Evolutionary conservation across 2,888 invertebrate species (phyloP), one percentile per base, ranked within the genome.

Genomic region (Plagodis dolabraria): DNA sequence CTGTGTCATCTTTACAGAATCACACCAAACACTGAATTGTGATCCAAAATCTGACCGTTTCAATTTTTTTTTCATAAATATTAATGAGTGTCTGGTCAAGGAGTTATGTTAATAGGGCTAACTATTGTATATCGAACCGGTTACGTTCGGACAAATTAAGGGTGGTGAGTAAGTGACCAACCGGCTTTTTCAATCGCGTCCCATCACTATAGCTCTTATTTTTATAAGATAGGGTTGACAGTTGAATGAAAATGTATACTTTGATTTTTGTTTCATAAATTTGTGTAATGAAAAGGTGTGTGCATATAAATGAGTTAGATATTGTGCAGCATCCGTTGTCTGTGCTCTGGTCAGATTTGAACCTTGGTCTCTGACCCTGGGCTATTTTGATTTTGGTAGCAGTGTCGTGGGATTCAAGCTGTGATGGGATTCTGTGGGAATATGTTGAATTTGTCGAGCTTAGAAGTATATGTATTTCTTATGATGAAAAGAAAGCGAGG

Each of bases 81-180:
- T 90, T 90, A 85, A 91, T 91, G 83, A 87, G 83, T 83, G 79
- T 82, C 86, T 81, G 87, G 89, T 89, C 90, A 92, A 92, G 92
- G 91, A 92, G 90, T 89, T 91, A 91, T 92, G 92, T 79, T 90
- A 92, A 91, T 90, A 83, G 75, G 75, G 79, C 75, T 78, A 71
- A 76, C 79, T 79, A 89, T 91, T 92, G 89, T 90, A 63, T 74
- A 73, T 60, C 57, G 75, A 85, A 86, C 92, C 83, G 86, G 92
- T 91, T 89, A 71, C 76, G 74, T 76, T 71, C 72, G 71, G 76
- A 82, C 83, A 85, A 86, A 88, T 91, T 89, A 89, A 85, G 91
- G 91, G 90, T 83, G 85, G 80, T 82, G 82, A 79, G 74, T 77
- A 78, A 72, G 77, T 73, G 57, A 70, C 80, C 69, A 53, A 53